Conservation (phyloP, 2,888 invertebrate species). For the Callinectes sapidus region DNA sequence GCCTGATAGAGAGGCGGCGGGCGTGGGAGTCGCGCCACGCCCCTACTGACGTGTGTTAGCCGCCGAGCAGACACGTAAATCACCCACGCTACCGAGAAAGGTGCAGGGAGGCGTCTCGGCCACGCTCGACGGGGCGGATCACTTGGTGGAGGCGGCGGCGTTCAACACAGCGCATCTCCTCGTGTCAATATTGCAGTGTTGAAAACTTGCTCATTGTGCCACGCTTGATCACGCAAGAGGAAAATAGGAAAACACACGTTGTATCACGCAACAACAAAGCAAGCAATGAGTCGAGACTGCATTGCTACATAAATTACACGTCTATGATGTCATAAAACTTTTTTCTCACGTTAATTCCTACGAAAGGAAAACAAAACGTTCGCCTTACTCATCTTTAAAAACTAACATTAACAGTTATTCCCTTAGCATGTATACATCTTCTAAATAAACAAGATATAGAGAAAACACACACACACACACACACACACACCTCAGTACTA, state of each 20-base stretch:
- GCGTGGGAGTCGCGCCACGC: conserved; percentile 19
- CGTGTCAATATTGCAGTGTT: not conserved
- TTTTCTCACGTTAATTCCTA: not conserved
- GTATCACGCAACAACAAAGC: not conserved
- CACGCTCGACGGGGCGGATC: conserved; percentile 1
- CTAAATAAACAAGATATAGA: not conserved
- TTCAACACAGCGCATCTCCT: conserved; percentile 13
- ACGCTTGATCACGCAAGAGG: not conserved
- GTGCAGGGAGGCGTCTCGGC: conserved; percentile 25
- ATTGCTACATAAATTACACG: not conserved
- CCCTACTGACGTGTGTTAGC: conserved; percentile 24
- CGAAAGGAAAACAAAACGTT: not conserved
- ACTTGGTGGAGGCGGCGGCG: not conserved
- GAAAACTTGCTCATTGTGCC: not conserved
- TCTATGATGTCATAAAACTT: not conserved
- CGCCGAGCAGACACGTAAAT: conserved; percentile 15
- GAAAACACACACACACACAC: not conserved
- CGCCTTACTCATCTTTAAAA: not conserved
- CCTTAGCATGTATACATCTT: not conserved
- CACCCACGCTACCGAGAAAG: conserved; percentile 5
- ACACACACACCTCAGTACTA: not conserved
- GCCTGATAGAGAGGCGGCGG: not conserved
- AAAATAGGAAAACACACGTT: not conserved
- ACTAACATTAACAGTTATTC: not conserved
- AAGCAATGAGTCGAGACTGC: not conserved